Evolutionary conservation across 2,797 vertebrate genomes (phyloP).

Genomic region (Kryptopterus vitreolus): DNA sequence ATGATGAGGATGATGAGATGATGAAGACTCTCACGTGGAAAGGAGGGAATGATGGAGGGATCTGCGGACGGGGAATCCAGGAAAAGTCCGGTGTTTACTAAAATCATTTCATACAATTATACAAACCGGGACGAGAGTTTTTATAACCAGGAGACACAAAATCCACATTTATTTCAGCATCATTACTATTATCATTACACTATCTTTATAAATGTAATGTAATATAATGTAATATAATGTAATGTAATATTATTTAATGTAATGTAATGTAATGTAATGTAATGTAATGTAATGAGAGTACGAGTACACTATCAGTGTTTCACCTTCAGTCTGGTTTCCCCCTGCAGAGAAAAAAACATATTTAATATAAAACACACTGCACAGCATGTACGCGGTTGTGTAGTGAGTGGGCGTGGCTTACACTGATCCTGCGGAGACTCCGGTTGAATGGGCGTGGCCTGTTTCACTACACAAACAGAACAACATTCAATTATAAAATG

Average conservation of each 20-base stretch:
- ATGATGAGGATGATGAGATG: background rate
- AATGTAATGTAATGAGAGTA: too few species aligned
- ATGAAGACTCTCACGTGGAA: constrained; percentile 66
- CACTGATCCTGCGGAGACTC: constrained; percentile 34
- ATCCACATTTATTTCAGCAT: background rate
- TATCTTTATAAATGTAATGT: background rate
- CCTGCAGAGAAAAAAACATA: constrained; percentile 16
- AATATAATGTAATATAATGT: too few species aligned
- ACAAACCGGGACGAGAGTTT: too few species aligned
- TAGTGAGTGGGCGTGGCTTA: constrained; percentile 28
- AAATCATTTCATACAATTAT: too few species aligned
- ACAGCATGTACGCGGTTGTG: background rate
- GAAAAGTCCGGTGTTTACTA: constrained; percentile 75
- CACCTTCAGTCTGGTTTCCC: constrained; percentile 66
- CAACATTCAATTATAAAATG: too few species aligned
- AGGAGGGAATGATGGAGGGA: constrained; percentile 51
- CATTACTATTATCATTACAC: background rate
- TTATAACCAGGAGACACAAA: too few species aligned
- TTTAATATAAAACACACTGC: background rate
- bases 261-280: too few species aligned
- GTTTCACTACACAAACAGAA: constrained; percentile 35
- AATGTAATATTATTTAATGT: too few species aligned
- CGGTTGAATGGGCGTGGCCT: constrained; percentile 36
- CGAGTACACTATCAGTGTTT: background rate
- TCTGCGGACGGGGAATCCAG: constrained; percentile 64